phyloP scores from a whole-genome alignment of 2,797 vertebrate genomes.

The Simalia tracyae region DNA sequence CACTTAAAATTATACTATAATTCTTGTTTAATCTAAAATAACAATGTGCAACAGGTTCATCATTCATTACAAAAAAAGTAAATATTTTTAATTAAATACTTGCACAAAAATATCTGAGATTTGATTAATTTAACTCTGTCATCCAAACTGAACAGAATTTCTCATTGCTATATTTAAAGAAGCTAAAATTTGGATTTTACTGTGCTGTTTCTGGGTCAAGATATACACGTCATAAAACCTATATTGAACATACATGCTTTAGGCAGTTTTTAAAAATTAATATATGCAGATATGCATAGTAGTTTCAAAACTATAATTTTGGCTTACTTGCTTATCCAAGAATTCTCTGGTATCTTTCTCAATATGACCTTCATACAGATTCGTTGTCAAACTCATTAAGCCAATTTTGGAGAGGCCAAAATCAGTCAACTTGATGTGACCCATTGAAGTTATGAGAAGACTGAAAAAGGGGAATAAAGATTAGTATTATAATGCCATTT shows the following conservation, averaged over 20 bases:
- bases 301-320: slow-evolving; percentile 7
- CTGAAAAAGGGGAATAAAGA: slow-evolving; percentile 67
- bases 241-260: background rate
- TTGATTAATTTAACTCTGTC: background rate
- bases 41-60: background rate
- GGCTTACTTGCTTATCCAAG: slow-evolving; percentile 89
- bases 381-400: slow-evolving; percentile 95
- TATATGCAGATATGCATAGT: background rate
- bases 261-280: background rate
- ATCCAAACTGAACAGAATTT: background rate
- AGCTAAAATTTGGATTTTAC: background rate
- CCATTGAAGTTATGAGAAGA: slow-evolving; percentile 96
- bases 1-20: background rate
- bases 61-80: background rate
- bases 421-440: slow-evolving; percentile 95
- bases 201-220: background rate
- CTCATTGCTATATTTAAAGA: background rate
- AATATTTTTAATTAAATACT: background rate
- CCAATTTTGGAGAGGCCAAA: slow-evolving; percentile 97
- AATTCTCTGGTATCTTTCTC: slow-evolving; percentile 96
- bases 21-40: background rate
- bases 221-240: background rate
- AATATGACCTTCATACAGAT: slow-evolving; percentile 95
- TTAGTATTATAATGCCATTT: slow-evolving; percentile 22
- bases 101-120: background rate